Conservation (phyloP, 2,888 invertebrate genomes). For the Aradus depressus region DNA sequence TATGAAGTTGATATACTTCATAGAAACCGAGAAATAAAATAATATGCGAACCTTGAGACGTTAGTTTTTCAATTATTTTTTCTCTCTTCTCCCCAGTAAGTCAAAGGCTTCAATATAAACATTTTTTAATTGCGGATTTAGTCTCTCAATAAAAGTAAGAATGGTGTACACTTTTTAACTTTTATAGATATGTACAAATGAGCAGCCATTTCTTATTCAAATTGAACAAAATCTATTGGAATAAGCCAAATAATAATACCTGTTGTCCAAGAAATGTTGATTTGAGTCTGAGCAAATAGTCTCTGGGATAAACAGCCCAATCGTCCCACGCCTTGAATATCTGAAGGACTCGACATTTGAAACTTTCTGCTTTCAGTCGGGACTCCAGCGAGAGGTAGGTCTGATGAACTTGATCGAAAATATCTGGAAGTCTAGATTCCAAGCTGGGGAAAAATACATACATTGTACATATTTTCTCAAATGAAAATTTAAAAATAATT, state of each 20-base stretch:
- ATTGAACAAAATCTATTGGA: not conserved
- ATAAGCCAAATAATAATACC: conserved; percentile 7
- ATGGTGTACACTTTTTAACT: not conserved
- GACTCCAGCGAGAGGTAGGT: conserved; percentile 66
- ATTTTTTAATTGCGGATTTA: not conserved
- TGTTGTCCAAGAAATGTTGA: conserved; percentile 73
- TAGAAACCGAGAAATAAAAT: no score
- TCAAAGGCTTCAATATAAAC: no score
- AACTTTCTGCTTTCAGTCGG: conserved; percentile 88
- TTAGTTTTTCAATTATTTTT: no score
- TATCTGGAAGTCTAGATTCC: conserved; percentile 64
- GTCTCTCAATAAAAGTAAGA: not conserved
- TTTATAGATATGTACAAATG: not conserved
- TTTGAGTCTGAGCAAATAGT: conserved; percentile 76
- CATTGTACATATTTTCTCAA: no score
- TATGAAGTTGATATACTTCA: no score
- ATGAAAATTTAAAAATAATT: no score
- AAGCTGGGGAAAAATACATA: conserved; percentile 49
- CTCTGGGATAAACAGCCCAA: conserved; percentile 89
- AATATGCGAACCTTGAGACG: no score
- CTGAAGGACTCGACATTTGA: conserved; percentile 77
- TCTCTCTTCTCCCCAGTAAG: no score
- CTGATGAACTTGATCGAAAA: conserved; percentile 64
- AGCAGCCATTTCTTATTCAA: not conserved
- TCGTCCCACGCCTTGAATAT: conserved; percentile 96